Evolutionary conservation across 2,113 vertebrate genomes (phyloP), one percentile per base, ranked within the genome.

Genomic region (Fregata magnificens): DNA sequence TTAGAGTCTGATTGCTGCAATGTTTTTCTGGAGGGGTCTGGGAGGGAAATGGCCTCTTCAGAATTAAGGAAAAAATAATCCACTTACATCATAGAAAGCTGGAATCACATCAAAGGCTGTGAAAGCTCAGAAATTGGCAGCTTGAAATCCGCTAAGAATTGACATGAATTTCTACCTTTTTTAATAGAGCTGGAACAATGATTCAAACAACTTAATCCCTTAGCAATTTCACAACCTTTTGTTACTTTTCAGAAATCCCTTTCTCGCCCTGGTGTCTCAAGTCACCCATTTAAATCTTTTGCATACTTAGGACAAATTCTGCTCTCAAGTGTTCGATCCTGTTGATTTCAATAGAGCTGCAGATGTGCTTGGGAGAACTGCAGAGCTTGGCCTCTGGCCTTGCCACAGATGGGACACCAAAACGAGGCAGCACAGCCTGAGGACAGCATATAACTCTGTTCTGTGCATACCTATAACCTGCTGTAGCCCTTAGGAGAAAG

Each of bases 41-140:
- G 36, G 47, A 77, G 53, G 72, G 66, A 91, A 97, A 89, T 9
- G 16, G 55, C 62, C 86, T 94, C 90, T 92, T 95, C 44, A 62
- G 84, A 93, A 94, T 92, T 86, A 84, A 83, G 88, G 79, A 91
- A 89, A 96, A 91, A 89, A 78, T 93, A 97, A 96, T 97, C 96
- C 76, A 76, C 89, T 98, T 98, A 98, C 96, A 96, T 97, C 97
- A 98, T 28, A 93, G 86, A 94, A 95, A 95, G 73, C 4, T 92
- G 92, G 97, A 98, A 95, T 97, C 93, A 95, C 97, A 97, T 98
- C 97, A 98, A 98, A 98, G 97, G 34, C 49, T 47, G 16, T 69
- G 72, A 95, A 95, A 90, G 56, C 85, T 92, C 58, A 81, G 77
- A 95, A 95, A 98, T 13, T 98, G 98, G 98, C 97, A 97, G 92